These are phyloP conservation scores for Propsilocerus akamusi DNA, from an alignment of 1,140 invertebrate species.

Conservation along the genomic window DNA sequence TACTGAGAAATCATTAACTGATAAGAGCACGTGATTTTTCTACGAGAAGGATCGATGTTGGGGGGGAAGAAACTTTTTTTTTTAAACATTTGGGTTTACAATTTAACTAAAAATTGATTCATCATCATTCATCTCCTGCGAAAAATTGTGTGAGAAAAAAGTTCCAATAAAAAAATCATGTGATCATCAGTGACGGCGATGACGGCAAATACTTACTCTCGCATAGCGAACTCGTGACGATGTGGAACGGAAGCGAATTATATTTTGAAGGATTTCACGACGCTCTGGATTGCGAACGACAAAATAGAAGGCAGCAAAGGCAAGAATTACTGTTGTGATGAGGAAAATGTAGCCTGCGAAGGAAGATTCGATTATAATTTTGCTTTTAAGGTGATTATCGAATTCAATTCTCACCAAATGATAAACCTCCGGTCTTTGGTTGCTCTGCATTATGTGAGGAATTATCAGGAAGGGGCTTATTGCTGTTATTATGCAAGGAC, in stretches of 20 bases:
- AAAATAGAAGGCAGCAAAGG: background rate
- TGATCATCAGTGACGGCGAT: background rate
- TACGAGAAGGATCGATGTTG: too few species aligned
- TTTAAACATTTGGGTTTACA: background rate
- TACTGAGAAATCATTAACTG: background rate
- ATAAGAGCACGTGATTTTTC: background rate
- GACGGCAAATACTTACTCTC: background rate
- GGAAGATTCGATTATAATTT: background rate
- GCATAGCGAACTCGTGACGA: background rate
- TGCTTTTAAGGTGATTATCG: background rate
- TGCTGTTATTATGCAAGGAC: background rate
- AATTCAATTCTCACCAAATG: background rate
- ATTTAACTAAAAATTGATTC: background rate
- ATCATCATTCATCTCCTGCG: background rate
- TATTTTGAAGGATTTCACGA: background rate
- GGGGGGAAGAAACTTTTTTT: constrained; percentile 1
- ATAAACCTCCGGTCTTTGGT: background rate
- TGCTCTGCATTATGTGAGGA: background rate
- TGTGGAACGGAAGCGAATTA: background rate
- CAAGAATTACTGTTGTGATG: background rate
- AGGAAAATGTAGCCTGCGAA: background rate
- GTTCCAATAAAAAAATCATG: constrained; percentile 3
- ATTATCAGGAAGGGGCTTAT: background rate
- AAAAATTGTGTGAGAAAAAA: too few species aligned
- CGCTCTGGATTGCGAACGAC: background rate